Evolutionary conservation across 2,113 vertebrate genomes (phyloP), one percentile per base, ranked within the genome.

Genomic region (Mustela lutreola): DNA sequence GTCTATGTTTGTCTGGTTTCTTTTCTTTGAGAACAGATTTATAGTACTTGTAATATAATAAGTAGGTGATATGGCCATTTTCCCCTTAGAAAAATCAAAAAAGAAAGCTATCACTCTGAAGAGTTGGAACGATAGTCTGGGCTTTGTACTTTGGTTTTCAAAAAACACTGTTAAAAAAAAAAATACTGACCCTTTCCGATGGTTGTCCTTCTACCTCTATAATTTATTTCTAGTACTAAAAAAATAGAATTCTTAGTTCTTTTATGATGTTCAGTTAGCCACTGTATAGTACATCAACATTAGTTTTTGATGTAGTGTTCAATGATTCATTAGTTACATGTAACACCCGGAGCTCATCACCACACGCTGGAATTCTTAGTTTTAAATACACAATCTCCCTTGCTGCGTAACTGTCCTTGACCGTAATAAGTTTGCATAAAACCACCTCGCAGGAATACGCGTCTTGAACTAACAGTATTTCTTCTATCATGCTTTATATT

Each of bases 351-450:
- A 6, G 63, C 12, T 65, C 63, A 65, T 31, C 63, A 65, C 63
- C 6, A 14, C 28, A 65, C 11, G 28, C 26, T 10, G 42, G 39
- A 97, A 97, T 84, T 94, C 22, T 56, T 78, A 39, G 11, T 92
- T 82, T 88, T 92, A 92, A 97, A 88, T 26, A 92, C 58, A 87
- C 19, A 85, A 11, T 87, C 42, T 94, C 71, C 42, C 42, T 94
- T 87, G 70, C 33, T 42, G 31, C 62, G 1, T 58, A 58, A 89
- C 21, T 79, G 73, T 70, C 58, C 58, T 56, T 95, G 58, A 96
- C 33, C 24, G 83, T 82, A 95, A 71, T 48, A 95, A 31, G 16
- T 80, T 18, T 65, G 18, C 11, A 75, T 79, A 56, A 95, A 94
- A 94, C 63, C 7, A 79, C 4, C 33, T 89, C 33, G 63, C 26